Conservation (phyloP, 30 jellyfish, hydroid and myxozoan genomes). For the Cassiopea andromeda region DNA sequence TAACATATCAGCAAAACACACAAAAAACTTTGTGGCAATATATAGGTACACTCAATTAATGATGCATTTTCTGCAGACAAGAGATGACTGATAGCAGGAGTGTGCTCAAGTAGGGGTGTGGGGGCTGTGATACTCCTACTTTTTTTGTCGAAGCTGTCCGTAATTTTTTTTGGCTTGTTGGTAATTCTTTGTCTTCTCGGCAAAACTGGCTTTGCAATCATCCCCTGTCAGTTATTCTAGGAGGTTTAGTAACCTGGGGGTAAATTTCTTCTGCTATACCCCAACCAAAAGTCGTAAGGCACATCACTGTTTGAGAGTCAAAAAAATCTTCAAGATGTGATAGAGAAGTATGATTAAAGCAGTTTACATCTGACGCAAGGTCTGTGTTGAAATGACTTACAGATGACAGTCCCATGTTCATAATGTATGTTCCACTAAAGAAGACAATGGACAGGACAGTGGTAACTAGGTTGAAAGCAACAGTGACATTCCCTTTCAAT, state of each 20-base stretch:
- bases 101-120: background rate
- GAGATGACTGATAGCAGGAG: background rate
- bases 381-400: slow-evolving; percentile 20
- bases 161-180: too few relatives aligned
- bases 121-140: background rate
- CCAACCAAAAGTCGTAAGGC: background rate
- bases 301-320: background rate
- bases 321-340: background rate
- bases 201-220: background rate
- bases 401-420: slow-evolving; percentile 79
- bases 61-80: too few relatives aligned
- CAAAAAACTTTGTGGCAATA: too few relatives aligned
- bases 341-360: background rate
- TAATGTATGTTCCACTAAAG: slow-evolving; percentile 89
- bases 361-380: background rate
- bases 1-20: too few relatives aligned
- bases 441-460: slow-evolving; percentile 74
- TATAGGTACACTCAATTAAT: too few relatives aligned
- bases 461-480: slow-evolving; percentile 74
- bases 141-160: background rate
- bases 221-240: background rate
- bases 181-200: background rate
- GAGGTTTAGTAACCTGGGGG: background rate
- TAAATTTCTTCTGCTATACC: background rate
- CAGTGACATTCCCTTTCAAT: slow-evolving; percentile 83